phyloP scores from a whole-genome alignment of 2,888 invertebrate genomes.

The Drosophila kuntzei region DNA sequence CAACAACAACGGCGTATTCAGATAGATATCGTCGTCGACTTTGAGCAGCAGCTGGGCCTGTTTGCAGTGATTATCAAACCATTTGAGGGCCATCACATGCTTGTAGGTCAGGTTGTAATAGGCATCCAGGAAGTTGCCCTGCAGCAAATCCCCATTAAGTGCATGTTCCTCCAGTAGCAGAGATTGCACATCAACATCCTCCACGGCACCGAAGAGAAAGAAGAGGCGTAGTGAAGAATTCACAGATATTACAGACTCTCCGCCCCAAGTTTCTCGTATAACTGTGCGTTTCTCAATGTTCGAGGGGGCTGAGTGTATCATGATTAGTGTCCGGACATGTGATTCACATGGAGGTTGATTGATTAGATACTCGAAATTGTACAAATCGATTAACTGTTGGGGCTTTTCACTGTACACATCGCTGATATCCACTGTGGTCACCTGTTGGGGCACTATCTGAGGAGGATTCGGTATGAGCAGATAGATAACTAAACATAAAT shows the following conservation, averaged over 20 bases:
- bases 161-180: conserved; percentile 26
- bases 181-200: conserved; percentile 4
- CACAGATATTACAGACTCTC: not conserved
- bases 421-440: not conserved
- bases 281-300: conserved; percentile 41
- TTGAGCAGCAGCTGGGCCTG: conserved; percentile 89
- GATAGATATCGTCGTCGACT: conserved; percentile 86
- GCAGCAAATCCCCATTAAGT: conserved; percentile 87
- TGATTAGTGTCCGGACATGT: conserved; percentile 24
- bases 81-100: conserved; percentile 92
- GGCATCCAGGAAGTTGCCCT: conserved; percentile 90
- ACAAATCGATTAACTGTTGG: conserved; percentile 41
- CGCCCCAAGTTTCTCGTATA: conserved; percentile 51
- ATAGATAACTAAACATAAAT: conserved; percentile 15
- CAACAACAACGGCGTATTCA: conserved; percentile 36
- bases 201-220: conserved; percentile 37
- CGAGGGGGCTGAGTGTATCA: conserved; percentile 41
- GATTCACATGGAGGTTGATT: conserved; percentile 22
- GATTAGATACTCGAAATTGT: conserved; percentile 29
- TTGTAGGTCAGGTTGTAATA: conserved; percentile 93
- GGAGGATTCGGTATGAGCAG: conserved; percentile 8
- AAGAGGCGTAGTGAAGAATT: conserved; percentile 32
- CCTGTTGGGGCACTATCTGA: not conserved
- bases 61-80: conserved; percentile 89
- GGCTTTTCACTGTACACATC: conserved; percentile 24